Conservation (phyloP, 2,797 vertebrate species). For the Erpetoichthys calabaricus region DNA sequence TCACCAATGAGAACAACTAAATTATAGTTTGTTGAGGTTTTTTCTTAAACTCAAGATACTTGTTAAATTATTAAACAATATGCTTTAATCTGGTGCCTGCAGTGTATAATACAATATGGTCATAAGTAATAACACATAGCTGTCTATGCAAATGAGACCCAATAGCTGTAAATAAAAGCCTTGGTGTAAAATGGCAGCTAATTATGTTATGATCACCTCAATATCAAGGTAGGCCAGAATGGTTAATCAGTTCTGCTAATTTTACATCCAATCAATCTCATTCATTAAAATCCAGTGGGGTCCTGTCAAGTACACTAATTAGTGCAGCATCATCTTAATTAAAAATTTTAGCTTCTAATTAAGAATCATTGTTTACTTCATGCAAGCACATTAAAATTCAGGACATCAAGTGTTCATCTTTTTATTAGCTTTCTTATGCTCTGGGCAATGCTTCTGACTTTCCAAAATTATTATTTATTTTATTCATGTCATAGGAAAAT, state of each 20-base stretch:
- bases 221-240: conserved; percentile 46
- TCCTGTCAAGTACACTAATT: conserved; percentile 75
- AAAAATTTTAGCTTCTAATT: conserved; percentile 78
- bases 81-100: too few species aligned
- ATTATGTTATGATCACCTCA: conserved; percentile 57
- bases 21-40: too few species aligned
- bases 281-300: conserved; percentile 64
- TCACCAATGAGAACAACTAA: too few species aligned
- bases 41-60: too few species aligned
- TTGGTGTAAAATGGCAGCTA: conserved; percentile 37
- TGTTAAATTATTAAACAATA: too few species aligned
- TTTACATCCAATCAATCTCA: conserved; percentile 70
- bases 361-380: conserved; percentile 81
- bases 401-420: conserved; percentile 44
- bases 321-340: conserved; percentile 79
- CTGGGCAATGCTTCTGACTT: conserved; percentile 19
- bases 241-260: conserved; percentile 61
- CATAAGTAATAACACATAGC: background rate
- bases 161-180: conserved; percentile 30
- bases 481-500: conserved; percentile 22
- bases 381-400: conserved; percentile 63
- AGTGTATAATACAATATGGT: background rate
- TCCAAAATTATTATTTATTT: conserved; percentile 20
- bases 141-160: conserved; percentile 1
- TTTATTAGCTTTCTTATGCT: conserved; percentile 22